These are phyloP conservation scores for Diplolepis rosae DNA, from an alignment of 2,888 invertebrate species.

Conservation along the genomic window DNA sequence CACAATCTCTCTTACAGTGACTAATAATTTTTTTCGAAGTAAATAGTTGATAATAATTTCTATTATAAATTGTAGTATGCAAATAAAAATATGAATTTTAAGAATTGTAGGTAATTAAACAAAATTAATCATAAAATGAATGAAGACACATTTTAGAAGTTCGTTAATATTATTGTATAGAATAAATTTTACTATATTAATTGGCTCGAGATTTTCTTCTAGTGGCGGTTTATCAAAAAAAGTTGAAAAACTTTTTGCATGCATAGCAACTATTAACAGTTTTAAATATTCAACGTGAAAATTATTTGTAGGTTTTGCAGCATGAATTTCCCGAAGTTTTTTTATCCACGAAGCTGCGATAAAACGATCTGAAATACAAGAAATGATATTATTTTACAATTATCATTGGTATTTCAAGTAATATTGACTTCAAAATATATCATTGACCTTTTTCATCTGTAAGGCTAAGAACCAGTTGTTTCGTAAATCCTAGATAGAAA, in stretches of 20 bases:
- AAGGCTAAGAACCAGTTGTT: background rate
- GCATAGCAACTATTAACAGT: constrained; percentile 73
- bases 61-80: too few species aligned
- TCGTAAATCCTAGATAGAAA: background rate
- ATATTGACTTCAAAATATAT: background rate
- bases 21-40: too few species aligned
- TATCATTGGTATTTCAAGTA: too few species aligned
- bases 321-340: background rate
- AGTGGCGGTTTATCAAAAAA: constrained; percentile 72
- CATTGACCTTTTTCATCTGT: background rate
- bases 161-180: too few species aligned
- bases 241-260: constrained; percentile 70
- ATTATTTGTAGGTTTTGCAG: constrained; percentile 54
- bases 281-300: constrained; percentile 72
- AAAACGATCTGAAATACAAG: background rate
- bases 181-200: background rate
- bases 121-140: too few species aligned
- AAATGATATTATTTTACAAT: background rate
- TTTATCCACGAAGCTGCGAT: background rate
- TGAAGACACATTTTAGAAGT: too few species aligned
- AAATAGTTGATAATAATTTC: too few species aligned
- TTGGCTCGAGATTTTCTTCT: constrained; percentile 61
- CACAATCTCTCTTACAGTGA: too few species aligned
- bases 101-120: too few species aligned
- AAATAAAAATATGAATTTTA: too few species aligned